Conservation (phyloP, 2,113 vertebrate genomes). For the Corydoras sp. region DNA sequence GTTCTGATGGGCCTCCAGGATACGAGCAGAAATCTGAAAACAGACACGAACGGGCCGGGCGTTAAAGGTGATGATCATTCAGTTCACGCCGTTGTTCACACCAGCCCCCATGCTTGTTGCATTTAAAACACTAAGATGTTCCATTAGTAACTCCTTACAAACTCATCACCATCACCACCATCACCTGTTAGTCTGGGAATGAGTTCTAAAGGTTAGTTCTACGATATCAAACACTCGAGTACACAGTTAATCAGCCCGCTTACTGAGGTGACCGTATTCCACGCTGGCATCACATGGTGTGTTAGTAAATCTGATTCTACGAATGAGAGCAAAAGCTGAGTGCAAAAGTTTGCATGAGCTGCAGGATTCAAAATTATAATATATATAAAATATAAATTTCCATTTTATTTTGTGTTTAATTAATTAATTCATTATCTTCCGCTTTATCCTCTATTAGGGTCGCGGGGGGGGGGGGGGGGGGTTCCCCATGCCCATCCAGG, state of each 20-base stretch:
- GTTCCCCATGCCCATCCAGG: no score
- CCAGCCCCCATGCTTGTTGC: background rate
- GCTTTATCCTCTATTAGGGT: no score
- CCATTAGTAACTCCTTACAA: background rate
- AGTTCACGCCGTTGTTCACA: background rate
- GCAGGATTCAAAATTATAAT: background rate
- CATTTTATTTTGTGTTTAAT: no score
- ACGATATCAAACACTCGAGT: background rate
- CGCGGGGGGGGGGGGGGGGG: no score
- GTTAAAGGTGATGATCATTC: background rate
- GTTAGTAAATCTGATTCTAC: slow-evolving; percentile 17
- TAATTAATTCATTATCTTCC: no score
- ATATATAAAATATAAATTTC: no score
- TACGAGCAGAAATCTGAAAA: slow-evolving; percentile 86
- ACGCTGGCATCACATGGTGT: background rate
- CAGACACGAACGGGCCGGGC: background rate
- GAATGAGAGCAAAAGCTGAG: background rate
- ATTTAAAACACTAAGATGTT: no score
- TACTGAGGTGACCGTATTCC: slow-evolving; percentile 1
- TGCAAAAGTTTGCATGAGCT: background rate
- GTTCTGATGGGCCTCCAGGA: slow-evolving; percentile 96
- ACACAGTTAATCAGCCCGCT: background rate
- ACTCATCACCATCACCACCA: background rate
- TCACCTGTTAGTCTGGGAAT: background rate
- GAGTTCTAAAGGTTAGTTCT: slow-evolving; percentile 4